Evolutionary conservation across 2,888 invertebrate species (phyloP).

Genomic region (Drosophila antonietae): DNA sequence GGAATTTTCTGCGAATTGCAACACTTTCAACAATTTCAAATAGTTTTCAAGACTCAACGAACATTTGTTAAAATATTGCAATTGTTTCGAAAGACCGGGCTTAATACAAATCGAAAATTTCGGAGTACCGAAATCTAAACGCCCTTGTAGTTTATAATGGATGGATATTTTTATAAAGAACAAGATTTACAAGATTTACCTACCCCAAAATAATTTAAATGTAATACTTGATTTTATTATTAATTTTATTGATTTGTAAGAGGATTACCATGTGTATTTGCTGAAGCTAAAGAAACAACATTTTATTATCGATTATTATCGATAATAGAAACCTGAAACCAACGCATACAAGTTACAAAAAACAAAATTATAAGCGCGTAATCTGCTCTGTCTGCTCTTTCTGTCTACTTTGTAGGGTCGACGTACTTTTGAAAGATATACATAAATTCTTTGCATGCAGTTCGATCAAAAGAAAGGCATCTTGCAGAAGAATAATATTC

Average conservation of each 20-base stretch:
- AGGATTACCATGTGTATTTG: neutral
- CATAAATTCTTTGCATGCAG: no score
- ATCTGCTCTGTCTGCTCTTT: no score
- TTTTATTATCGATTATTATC: neutral
- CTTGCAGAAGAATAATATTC: no score
- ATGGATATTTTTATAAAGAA: neutral
- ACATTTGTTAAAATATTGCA: constrained; percentile 31
- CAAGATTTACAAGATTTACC: neutral
- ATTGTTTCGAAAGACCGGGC: constrained; percentile 37
- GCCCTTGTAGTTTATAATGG: constrained; percentile 9
- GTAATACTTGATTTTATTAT: no score
- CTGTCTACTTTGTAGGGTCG: no score
- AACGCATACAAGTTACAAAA: no score
- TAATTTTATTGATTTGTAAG: neutral
- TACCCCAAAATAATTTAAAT: no score
- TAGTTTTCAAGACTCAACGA: constrained; percentile 19
- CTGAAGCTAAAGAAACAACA: neutral
- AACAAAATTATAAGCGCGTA: no score
- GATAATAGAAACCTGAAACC: neutral
- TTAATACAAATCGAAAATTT: neutral
- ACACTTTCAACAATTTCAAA: constrained; percentile 36
- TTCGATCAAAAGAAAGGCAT: no score
- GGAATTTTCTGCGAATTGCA: constrained; percentile 13
- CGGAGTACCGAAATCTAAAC: constrained; percentile 2
- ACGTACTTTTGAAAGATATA: no score